A percentile compares a stretch with the other conserved stretches of the same genome.
Conservation (phyloP, 2,113 vertebrate genomes). For the Psilopsiagon aymara region DNA sequence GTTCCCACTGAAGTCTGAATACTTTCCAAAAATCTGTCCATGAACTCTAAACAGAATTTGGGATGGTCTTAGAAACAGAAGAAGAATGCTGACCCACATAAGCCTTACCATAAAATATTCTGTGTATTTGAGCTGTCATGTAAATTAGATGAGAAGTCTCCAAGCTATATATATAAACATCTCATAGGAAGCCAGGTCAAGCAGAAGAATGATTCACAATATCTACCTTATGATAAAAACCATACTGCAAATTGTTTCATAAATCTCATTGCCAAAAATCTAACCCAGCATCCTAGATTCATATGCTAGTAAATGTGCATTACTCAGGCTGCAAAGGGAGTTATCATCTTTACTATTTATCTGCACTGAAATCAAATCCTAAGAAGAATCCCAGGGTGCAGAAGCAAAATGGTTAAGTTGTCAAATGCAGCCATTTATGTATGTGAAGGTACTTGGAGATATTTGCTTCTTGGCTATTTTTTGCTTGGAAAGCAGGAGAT, state of each 20-base stretch:
- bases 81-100: conserved; percentile 15
- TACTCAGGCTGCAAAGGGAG: neutral
- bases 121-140: neutral
- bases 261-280: conserved; percentile 28
- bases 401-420: neutral
- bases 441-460: neutral
- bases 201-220: neutral
- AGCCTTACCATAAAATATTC: neutral
- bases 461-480: neutral
- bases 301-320: neutral
- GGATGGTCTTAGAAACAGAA: conserved; percentile 15
- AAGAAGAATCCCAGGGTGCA: neutral
- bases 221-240: conserved; percentile 46
- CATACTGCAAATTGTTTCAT: conserved; percentile 23
- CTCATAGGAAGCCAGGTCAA: conserved; percentile 20
- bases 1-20: neutral
- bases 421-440: neutral
- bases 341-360: neutral
- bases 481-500: neutral
- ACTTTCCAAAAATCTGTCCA: conserved; percentile 13
- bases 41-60: conserved; percentile 14
- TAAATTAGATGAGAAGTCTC: neutral
- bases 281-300: neutral
- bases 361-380: conserved; percentile 21
- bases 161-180: neutral